These are phyloP conservation scores for Potorous gilbertii DNA, from an alignment of 2,797 vertebrate species.

Conservation along the genomic window DNA sequence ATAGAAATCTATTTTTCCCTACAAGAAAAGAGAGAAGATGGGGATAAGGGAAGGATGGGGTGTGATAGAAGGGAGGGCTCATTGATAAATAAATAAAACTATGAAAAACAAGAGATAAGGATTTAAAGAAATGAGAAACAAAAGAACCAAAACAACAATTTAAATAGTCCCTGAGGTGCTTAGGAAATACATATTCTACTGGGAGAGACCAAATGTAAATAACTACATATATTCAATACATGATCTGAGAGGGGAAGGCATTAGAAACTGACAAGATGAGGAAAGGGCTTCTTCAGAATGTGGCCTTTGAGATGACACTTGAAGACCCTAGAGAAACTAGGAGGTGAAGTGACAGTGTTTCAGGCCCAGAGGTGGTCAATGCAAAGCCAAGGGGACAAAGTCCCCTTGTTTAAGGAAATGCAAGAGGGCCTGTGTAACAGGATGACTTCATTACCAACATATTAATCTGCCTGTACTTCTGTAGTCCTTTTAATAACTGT, in stretches of 20 bases:
- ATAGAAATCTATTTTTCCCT: too few species aligned
- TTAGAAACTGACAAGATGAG: neutral
- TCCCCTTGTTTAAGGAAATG: neutral
- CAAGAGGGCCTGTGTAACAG: neutral
- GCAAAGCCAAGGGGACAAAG: neutral
- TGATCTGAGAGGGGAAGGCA: neutral
- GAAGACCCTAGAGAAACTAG: neutral
- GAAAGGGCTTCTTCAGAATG: neutral
- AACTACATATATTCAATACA: neutral
- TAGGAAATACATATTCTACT: neutral
- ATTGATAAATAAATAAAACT: too few species aligned
- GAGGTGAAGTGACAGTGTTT: neutral
- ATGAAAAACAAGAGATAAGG: neutral
- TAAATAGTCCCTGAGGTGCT: neutral
- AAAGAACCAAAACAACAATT: too few species aligned
- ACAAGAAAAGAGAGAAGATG: too few species aligned
- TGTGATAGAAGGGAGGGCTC: too few species aligned
- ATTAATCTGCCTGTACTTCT: neutral
- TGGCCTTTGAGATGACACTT: neutral
- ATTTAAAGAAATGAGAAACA: neutral
- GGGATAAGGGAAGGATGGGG: too few species aligned
- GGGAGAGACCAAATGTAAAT: neutral
- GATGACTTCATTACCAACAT: neutral
- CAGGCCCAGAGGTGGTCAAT: neutral
- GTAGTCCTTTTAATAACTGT: neutral